These are phyloP conservation scores for Ranitomeya variabilis DNA, from an alignment of 2,113 vertebrate genomes.

Conservation along the genomic window DNA sequence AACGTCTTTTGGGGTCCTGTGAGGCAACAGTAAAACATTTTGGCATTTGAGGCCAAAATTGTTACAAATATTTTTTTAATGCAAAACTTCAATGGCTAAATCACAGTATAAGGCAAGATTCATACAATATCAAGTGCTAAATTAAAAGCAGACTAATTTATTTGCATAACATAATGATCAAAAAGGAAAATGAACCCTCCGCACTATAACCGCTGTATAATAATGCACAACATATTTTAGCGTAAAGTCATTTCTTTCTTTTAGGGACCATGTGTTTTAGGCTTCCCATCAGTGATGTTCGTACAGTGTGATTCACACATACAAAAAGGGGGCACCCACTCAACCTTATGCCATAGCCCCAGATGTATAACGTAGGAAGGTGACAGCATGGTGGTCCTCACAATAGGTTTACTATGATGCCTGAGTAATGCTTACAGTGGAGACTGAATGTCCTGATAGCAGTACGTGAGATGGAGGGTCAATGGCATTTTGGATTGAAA, in stretches of 20 bases:
- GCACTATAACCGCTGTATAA: background rate
- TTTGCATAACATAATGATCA: too few species aligned
- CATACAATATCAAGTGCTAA: too few species aligned
- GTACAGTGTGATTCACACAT: background rate
- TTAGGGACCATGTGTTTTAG: background rate
- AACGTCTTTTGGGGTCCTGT: too few species aligned
- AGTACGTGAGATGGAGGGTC: too few species aligned
- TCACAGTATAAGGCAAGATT: too few species aligned
- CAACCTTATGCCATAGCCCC: background rate
- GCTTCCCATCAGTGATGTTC: background rate
- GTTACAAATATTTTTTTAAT: too few species aligned
- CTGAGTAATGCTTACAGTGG: background rate
- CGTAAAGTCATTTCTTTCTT: background rate
- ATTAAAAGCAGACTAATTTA: too few species aligned
- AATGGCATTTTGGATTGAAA: too few species aligned
- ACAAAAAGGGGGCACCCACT: background rate
- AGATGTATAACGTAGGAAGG: background rate
- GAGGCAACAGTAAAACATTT: too few species aligned
- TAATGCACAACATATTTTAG: background rate
- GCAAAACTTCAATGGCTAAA: too few species aligned
- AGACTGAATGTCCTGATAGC: background rate
- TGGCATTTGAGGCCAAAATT: too few species aligned
- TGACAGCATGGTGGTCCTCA: background rate
- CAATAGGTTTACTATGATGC: background rate
- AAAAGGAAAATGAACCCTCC: background rate